A percentile compares a stretch with the other conserved stretches of the same genome.
These are phyloP conservation scores for Ashinkailepas kermadecensis DNA, from an alignment of 2,888 invertebrate species.

Conservation along the genomic window DNA sequence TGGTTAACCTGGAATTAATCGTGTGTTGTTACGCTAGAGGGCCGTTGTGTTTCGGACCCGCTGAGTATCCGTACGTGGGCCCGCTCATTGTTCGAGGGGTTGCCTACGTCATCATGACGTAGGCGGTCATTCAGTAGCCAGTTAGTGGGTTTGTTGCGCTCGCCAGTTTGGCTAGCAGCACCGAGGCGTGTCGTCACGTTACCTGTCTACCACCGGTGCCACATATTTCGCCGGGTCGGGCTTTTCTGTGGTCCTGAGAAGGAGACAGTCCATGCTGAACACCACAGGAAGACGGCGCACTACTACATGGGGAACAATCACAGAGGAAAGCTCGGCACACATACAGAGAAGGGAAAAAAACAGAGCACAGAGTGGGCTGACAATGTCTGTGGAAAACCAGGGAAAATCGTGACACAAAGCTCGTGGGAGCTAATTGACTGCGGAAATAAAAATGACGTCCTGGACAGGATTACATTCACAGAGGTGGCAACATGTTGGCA, in stretches of 20 bases:
- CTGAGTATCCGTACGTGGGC: background rate
- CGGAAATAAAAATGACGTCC: no score
- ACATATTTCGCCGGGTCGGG: constrained; percentile 87
- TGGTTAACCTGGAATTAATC: background rate
- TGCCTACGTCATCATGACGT: background rate
- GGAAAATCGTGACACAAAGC: no score
- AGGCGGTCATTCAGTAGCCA: background rate
- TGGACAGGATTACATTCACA: no score
- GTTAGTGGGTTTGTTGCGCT: background rate
- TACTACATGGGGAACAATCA: no score
- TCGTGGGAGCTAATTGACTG: no score
- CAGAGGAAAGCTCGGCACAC: no score
- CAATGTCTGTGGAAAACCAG: no score
- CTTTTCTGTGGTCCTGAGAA: constrained; percentile 71
- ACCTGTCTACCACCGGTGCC: constrained; percentile 76
- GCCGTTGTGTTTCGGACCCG: background rate
- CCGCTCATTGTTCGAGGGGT: background rate
- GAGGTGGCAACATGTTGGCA: no score
- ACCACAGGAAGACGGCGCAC: background rate
- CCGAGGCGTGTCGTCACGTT: constrained; percentile 42
- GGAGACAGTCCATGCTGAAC: constrained; percentile 1
- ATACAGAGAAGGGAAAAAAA: no score
- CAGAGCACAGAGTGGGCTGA: no score
- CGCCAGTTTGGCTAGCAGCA: background rate
- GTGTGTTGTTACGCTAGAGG: background rate